Evolutionary conservation across 64 coral and sea anemone species (phyloP).

Genomic region (Catalaphyllia jardinei): DNA sequence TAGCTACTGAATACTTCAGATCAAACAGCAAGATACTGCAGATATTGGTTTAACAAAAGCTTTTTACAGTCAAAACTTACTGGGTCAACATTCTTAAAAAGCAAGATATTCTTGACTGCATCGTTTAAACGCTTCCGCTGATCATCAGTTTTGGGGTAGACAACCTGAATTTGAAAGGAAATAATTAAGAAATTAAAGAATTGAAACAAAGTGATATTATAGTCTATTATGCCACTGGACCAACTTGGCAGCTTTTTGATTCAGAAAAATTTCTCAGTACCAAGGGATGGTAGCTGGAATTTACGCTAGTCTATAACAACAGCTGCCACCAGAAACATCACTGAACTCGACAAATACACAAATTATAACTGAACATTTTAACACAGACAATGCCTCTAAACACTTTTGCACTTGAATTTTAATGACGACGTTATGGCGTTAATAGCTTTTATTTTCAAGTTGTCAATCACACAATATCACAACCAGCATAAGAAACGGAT

Average conservation of each 20-base stretch:
- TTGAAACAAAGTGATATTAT: too few relatives aligned
- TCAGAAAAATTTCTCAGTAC: too few relatives aligned
- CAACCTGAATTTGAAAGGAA: conserved; percentile 57
- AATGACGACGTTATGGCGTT: not conserved
- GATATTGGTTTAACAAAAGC: not conserved
- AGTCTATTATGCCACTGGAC: too few relatives aligned
- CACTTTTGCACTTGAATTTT: conserved; percentile 3
- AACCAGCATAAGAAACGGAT: not conserved
- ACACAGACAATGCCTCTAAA: not conserved
- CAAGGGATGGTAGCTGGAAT: too few relatives aligned
- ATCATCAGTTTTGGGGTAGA: conserved; percentile 96
- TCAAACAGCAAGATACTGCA: too few relatives aligned
- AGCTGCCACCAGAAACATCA: too few relatives aligned
- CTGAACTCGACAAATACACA: not conserved
- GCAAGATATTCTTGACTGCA: conserved; percentile 92
- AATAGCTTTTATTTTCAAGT: not conserved
- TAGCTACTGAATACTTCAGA: too few relatives aligned
- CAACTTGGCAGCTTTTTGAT: too few relatives aligned
- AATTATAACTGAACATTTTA: not conserved
- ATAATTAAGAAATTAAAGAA: too few relatives aligned
- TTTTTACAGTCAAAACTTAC: conserved; percentile 14
- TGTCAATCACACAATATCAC: not conserved
- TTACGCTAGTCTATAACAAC: too few relatives aligned
- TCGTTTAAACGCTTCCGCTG: conserved; percentile 90
- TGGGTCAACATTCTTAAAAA: conserved; percentile 85